Evolutionary conservation across 2,888 invertebrate genomes (phyloP).

Genomic region (Acanthacorydalis orientalis): DNA sequence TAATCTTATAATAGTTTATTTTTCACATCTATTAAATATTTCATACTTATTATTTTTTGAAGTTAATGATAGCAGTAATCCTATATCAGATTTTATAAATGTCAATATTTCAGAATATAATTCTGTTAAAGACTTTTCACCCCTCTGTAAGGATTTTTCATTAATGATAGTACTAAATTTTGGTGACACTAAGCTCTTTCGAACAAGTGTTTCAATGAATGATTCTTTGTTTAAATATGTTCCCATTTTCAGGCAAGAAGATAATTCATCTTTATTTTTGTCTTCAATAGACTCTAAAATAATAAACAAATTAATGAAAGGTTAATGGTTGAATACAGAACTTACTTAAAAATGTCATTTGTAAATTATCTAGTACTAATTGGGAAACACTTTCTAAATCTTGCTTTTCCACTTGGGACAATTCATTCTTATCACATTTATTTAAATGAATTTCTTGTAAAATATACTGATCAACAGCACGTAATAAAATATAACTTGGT

Average conservation of each 20-base stretch:
- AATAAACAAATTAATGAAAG: slow-evolving; percentile 36
- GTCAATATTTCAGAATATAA: slow-evolving; percentile 55
- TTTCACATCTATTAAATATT: slow-evolving; percentile 1
- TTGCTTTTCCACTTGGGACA: neutral
- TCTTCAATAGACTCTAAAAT: slow-evolving; percentile 38
- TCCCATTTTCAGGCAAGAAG: slow-evolving; percentile 36
- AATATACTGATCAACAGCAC: slow-evolving; percentile 6
- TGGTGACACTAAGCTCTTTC: slow-evolving; percentile 48
- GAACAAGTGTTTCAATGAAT: slow-evolving; percentile 55
- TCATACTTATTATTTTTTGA: neutral
- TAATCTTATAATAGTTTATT: slow-evolving; percentile 21
- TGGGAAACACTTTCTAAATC: neutral
- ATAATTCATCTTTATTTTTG: slow-evolving; percentile 34
- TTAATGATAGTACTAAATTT: slow-evolving; percentile 53
- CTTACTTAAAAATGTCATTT: slow-evolving; percentile 4
- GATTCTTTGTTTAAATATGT: slow-evolving; percentile 44
- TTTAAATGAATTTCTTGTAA: slow-evolving; percentile 3
- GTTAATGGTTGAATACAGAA: neutral
- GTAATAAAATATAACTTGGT: slow-evolving; percentile 1
- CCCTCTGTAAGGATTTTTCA: slow-evolving; percentile 29
- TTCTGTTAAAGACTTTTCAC: slow-evolving; percentile 31
- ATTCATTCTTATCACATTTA: neutral
- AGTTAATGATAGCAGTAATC: slow-evolving; percentile 13
- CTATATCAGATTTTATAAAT: slow-evolving; percentile 52
- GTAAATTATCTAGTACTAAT: slow-evolving; percentile 1